Conservation (phyloP, 2,797 vertebrate species). For the Myotis daubentonii region DNA sequence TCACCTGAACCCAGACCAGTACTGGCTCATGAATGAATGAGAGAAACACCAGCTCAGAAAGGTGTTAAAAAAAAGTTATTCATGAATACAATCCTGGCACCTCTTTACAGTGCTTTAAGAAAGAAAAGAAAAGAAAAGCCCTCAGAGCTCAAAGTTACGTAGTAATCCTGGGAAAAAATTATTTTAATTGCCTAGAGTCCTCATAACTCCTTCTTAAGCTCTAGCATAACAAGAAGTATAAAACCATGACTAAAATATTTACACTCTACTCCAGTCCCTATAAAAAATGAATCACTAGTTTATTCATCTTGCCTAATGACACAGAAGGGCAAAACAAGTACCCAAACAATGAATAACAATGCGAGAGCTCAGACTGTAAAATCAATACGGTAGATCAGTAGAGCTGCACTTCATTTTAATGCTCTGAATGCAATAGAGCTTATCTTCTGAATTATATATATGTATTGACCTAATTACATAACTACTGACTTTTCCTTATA, state of each 20-base stretch:
- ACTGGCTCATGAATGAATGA: neutral
- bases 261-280: neutral
- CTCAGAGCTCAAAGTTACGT: slow-evolving; percentile 46
- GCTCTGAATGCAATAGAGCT: slow-evolving; percentile 67
- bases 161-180: slow-evolving; percentile 29
- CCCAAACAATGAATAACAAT: slow-evolving; percentile 81
- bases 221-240: slow-evolving; percentile 64
- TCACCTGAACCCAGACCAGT: neutral
- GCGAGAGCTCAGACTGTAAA: slow-evolving; percentile 77
- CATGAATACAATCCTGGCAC: slow-evolving; percentile 49
- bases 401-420: slow-evolving; percentile 76
- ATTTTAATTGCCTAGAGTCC: slow-evolving; percentile 23
- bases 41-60: slow-evolving; percentile 38
- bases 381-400: slow-evolving; percentile 83
- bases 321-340: slow-evolving; percentile 76
- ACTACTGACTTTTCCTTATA: slow-evolving; percentile 87
- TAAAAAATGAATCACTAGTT: slow-evolving; percentile 63
- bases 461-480: slow-evolving; percentile 86
- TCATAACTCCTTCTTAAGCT: slow-evolving; percentile 60
- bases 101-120: slow-evolving; percentile 61
- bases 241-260: slow-evolving; percentile 72
- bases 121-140: slow-evolving; percentile 47
- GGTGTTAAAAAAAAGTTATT: slow-evolving; percentile 48
- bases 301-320: slow-evolving; percentile 79
- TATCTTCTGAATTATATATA: slow-evolving; percentile 85